Percentiles rank a stretch among this genome's conserved stretches.
These are phyloP conservation scores for Psix sp. DNA, from an alignment of 1,140 invertebrate species.

Conservation along the genomic window DNA sequence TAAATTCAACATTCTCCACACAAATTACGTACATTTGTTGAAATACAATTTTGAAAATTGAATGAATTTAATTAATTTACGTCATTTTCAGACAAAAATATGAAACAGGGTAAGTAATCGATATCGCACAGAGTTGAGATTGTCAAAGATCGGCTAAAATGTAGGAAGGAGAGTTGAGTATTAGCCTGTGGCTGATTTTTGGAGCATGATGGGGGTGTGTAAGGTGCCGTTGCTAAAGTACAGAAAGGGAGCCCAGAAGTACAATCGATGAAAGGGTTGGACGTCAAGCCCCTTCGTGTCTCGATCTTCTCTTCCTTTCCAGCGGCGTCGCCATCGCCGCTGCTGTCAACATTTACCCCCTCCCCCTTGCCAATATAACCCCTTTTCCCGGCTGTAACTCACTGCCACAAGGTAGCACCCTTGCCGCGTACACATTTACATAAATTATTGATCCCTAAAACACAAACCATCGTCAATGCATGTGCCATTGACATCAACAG, in stretches of 20 bases:
- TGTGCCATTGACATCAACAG: slow-evolving; percentile 65
- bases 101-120: slow-evolving; percentile 1
- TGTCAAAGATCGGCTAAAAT: slow-evolving; percentile 33
- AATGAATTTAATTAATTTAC: no score
- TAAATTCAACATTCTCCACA: no score
- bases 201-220: slow-evolving; percentile 51
- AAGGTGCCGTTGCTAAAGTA: slow-evolving; percentile 63
- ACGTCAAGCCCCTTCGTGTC: slow-evolving; percentile 75
- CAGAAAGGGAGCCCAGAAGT: slow-evolving; percentile 72
- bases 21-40: no score
- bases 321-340: slow-evolving; percentile 60
- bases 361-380: slow-evolving; percentile 59
- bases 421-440: slow-evolving; percentile 77
- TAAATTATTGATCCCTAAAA: slow-evolving; percentile 78
- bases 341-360: slow-evolving; percentile 60
- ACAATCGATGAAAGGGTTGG: slow-evolving; percentile 77
- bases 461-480: slow-evolving; percentile 72
- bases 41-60: not conserved
- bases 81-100: no score
- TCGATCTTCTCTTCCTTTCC: slow-evolving; percentile 65
- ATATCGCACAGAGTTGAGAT: slow-evolving; percentile 30
- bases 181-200: slow-evolving; percentile 70
- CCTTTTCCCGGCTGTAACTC: slow-evolving; percentile 73
- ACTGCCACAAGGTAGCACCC: slow-evolving; percentile 76
- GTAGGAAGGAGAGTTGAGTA: slow-evolving; percentile 61